Conservation (phyloP, 1,140 invertebrate species). For the Neuroterus valhalla region DNA sequence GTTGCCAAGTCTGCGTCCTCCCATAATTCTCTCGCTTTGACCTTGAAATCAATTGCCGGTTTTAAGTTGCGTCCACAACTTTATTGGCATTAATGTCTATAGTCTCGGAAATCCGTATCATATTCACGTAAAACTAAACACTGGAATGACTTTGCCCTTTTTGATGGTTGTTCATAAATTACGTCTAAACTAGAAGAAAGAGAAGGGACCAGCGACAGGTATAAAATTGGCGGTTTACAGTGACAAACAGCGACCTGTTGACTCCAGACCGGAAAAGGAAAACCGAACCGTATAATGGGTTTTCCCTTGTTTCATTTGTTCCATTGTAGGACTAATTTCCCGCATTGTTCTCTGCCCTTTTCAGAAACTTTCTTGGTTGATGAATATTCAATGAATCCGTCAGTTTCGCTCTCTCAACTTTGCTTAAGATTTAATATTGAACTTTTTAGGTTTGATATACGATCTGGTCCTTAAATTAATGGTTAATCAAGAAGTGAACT, state of each 20-base stretch:
- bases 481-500: no score
- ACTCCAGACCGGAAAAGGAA: background rate
- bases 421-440: no score
- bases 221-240: background rate
- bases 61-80: conserved; percentile 9
- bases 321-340: background rate
- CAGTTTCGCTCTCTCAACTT: no score
- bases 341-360: background rate
- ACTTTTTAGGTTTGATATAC: no score
- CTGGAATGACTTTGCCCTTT: background rate
- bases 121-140: no score
- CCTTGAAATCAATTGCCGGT: conserved; percentile 13
- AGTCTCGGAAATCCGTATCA: no score
- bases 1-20: conserved; percentile 28
- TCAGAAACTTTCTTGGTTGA: background rate
- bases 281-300: background rate
- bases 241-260: conserved; percentile 1
- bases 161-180: background rate
- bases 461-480: no score
- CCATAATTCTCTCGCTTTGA: conserved; percentile 15
- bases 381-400: background rate
- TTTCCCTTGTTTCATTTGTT: background rate
- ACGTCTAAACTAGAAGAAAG: background rate
- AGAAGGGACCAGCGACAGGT: background rate
- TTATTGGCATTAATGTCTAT: no score